Evolutionary conservation across 1,140 invertebrate species (phyloP).

Genomic region (Bathynomus jamesi): DNA sequence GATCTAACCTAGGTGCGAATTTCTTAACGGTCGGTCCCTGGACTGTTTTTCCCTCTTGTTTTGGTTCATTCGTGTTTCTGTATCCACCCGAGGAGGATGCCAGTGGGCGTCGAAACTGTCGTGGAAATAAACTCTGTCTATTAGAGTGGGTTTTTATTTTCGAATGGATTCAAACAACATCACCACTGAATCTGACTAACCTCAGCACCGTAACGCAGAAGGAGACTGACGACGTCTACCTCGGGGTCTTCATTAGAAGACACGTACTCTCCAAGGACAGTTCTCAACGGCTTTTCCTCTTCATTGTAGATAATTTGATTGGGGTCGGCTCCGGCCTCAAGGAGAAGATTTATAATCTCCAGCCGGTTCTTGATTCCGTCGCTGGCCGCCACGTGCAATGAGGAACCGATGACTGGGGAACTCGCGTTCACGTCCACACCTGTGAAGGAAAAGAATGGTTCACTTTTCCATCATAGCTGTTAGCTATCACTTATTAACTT

Average conservation of each 20-base stretch:
- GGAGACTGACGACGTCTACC: slow-evolving; percentile 57
- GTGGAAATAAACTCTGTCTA: too few relatives aligned
- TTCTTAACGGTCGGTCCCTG: too few relatives aligned
- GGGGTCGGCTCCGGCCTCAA: slow-evolving; percentile 67
- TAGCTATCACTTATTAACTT: too few relatives aligned
- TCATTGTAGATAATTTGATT: slow-evolving; percentile 68
- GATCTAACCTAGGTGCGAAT: too few relatives aligned
- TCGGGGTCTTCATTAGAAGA: slow-evolving; percentile 63
- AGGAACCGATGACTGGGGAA: slow-evolving; percentile 72
- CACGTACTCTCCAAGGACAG: slow-evolving; percentile 73
- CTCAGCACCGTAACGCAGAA: slow-evolving; percentile 69
- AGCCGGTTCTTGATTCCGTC: slow-evolving; percentile 63
- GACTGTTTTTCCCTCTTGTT: too few relatives aligned
- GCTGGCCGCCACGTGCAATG: slow-evolving; percentile 76
- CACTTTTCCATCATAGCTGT: too few relatives aligned
- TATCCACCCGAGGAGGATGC: too few relatives aligned
- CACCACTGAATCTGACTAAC: too few relatives aligned
- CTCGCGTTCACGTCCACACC: slow-evolving; percentile 72
- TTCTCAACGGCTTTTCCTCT: slow-evolving; percentile 58
- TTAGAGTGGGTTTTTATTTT: too few relatives aligned
- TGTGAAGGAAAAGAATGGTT: slow-evolving; percentile 38
- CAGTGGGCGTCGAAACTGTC: too few relatives aligned
- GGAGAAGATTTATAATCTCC: slow-evolving; percentile 55
- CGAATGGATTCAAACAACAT: too few relatives aligned
- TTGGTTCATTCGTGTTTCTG: too few relatives aligned